phyloP scores from a whole-genome alignment of 2,888 invertebrate species.

The Drosophila villosipedis region DNA sequence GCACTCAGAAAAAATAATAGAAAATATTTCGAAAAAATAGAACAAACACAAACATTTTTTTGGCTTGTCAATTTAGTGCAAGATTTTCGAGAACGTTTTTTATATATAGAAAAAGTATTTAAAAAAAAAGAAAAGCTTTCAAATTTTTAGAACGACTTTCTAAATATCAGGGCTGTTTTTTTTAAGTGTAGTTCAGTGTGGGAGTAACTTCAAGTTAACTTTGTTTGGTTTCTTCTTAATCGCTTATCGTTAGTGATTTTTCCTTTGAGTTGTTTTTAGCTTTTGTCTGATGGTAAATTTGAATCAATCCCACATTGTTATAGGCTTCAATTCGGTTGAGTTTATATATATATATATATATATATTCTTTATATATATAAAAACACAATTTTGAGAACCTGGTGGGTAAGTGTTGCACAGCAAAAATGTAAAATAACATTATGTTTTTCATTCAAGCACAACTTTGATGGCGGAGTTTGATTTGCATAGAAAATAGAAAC shows the following conservation, averaged over 20 bases:
- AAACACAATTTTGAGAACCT: background rate
- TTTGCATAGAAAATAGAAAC: too few species aligned
- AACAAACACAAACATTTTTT: background rate
- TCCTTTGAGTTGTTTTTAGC: background rate
- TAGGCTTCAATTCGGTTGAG: background rate
- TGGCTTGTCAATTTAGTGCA: background rate
- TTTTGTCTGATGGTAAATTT: background rate
- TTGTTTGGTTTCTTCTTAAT: background rate
- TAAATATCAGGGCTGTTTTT: background rate
- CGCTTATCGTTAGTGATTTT: background rate
- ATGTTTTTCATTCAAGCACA: background rate
- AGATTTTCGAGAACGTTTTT: background rate
- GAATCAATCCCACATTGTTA: conserved; percentile 11
- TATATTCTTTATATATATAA: background rate
- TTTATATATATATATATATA: background rate
- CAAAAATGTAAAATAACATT: background rate
- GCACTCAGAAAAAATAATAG: background rate
- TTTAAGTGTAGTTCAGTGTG: background rate
- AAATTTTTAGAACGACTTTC: background rate
- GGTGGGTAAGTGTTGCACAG: conserved; percentile 15
- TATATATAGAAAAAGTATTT: background rate
- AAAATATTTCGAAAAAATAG: too few species aligned
- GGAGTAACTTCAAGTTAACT: background rate
- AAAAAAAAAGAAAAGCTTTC: background rate
- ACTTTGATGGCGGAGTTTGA: background rate